A percentile compares a stretch with the other conserved stretches of the same genome.
phyloP scores from a whole-genome alignment of 2,888 invertebrate genomes.

The Tenodera sinensis region DNA sequence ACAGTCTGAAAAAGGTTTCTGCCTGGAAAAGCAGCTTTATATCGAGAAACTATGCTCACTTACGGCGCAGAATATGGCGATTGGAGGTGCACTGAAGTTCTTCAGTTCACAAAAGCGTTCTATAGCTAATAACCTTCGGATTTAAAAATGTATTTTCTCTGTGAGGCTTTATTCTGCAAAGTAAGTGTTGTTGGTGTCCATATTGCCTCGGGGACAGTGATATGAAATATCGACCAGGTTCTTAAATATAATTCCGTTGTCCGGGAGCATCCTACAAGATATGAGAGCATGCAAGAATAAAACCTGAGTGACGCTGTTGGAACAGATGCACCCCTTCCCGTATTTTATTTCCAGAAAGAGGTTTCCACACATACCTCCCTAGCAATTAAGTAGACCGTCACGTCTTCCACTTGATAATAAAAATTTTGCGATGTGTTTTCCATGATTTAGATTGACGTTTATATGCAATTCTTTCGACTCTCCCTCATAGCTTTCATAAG shows the following conservation, averaged over 20 bases:
- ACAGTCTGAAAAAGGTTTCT: too few species aligned
- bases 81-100: too few species aligned
- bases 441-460: conserved; percentile 21
- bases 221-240: background rate
- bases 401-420: conserved; percentile 18
- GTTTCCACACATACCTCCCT: background rate
- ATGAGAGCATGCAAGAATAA: background rate
- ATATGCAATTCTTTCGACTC: conserved; percentile 15
- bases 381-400: conserved; percentile 7
- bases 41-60: too few species aligned
- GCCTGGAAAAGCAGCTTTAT: too few species aligned
- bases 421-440: conserved; percentile 18
- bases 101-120: too few species aligned
- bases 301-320: background rate
- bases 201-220: too few species aligned
- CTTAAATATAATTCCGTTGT: background rate
- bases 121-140: too few species aligned
- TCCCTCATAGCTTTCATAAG: background rate
- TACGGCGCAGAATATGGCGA: too few species aligned
- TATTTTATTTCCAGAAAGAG: background rate
- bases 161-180: too few species aligned
- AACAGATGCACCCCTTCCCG: background rate
- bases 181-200: too few species aligned
- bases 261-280: background rate
- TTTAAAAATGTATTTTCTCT: too few species aligned